Percentiles rank a stretch among this genome's conserved stretches.
phyloP scores from a whole-genome alignment of 2,888 invertebrate genomes.

The Pyrrhia umbra region DNA sequence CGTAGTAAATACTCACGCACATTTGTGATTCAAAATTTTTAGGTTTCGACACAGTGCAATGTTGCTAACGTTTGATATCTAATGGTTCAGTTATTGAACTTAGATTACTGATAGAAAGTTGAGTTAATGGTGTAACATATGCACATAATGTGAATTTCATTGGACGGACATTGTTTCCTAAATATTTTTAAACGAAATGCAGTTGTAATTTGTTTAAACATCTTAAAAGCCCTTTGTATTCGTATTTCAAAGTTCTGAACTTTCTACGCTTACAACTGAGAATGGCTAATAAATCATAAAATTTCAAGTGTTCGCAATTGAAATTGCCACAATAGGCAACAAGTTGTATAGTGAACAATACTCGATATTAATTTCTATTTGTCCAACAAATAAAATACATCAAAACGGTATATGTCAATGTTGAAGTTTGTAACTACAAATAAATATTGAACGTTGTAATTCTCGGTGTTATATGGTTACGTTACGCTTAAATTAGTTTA shows the following conservation, averaged over 20 bases:
- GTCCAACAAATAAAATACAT: constrained; percentile 42
- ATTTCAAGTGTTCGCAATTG: constrained; percentile 55
- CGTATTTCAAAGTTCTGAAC: constrained; percentile 49
- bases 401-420: constrained; percentile 20
- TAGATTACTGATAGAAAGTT: constrained; percentile 18
- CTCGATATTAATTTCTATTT: constrained; percentile 47
- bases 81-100: constrained; percentile 33
- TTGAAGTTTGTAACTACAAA: constrained; percentile 19
- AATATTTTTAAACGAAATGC: constrained; percentile 25
- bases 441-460: constrained; percentile 9
- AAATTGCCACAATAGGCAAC: constrained; percentile 50
- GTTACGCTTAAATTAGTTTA: constrained; percentile 15
- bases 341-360: constrained; percentile 38
- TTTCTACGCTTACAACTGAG: constrained; percentile 47
- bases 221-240: constrained; percentile 51
- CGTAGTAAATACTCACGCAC: constrained; percentile 51
- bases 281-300: constrained; percentile 57
- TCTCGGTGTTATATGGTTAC: constrained; percentile 11
- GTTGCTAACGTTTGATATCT: constrained; percentile 22
- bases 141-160: constrained; percentile 24
- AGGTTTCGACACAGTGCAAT: constrained; percentile 41
- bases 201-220: constrained; percentile 41
- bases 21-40: constrained; percentile 62
- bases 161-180: constrained; percentile 18
- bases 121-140: constrained; percentile 13